Evolutionary conservation across 2,797 vertebrate genomes (phyloP), one percentile per base, ranked within the genome.

Genomic region (Mormyrus hasselquistii): DNA sequence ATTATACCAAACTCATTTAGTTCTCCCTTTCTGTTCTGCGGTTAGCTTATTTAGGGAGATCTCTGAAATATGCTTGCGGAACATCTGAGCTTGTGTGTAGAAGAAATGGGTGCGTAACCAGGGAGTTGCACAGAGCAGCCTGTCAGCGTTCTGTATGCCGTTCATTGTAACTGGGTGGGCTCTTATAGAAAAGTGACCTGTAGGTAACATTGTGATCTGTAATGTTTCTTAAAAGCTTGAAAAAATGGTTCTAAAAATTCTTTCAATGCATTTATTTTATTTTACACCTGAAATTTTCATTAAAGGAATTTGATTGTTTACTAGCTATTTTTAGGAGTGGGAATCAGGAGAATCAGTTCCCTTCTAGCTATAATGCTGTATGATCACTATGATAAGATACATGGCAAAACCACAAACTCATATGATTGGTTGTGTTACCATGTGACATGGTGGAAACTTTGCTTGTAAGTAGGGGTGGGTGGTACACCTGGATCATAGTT

Each of bases 1-100:
- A 82, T 82, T 82, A 82, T 41, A 82, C 76, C 76, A 44, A 82
- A 47, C 41, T 82, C 76, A 82, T 82, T 82, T 82, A 82, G 41
- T 82, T 8, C 41, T 82, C 76, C 19, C 19, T 82, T 47, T 73
- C 69, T 47, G 76, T 82, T 82, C 76, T 9, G 76, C 19, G 2
- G 41, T 82, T 79, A 79, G 73, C 38, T 79, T 79, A n/a, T 34
- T n/a, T 22, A 41, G 34, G 8, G 41, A 47, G 76, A 82, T 9
- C 41, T 47, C 38, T 47, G 41, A 82, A 22, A 82, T 82, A 82
- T 47, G 41, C 76, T 82, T 47, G 41, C 22, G 76, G 41, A 47
- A 82, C 76, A 82, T 82, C 19, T 82, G 76, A 47, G 76, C 41
- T 47, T 47, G 76, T 82, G 76, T 82, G 16, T 82, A 44, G 76